Evolutionary conservation across 2,113 vertebrate genomes (phyloP).

Genomic region (Eidolon helvum): DNA sequence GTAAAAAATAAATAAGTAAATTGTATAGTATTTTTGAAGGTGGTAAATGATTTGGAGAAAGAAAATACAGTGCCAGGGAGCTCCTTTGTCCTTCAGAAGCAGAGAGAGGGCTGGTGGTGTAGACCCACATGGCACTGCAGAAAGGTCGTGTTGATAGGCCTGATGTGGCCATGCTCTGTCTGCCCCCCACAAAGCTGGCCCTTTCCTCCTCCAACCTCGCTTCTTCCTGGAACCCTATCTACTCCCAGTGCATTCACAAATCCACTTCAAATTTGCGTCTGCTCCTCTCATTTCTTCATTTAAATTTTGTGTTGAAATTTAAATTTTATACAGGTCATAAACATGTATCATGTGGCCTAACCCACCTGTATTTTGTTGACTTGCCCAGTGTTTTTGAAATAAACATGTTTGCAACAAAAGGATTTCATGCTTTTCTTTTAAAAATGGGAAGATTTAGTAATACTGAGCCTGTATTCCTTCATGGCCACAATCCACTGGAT

Average conservation of each 20-base stretch:
- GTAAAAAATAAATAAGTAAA: background rate
- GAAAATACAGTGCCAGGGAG: background rate
- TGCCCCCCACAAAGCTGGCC: background rate
- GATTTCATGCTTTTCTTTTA: background rate
- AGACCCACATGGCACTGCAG: background rate
- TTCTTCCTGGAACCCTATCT: background rate
- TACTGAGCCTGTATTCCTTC: background rate
- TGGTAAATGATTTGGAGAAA: background rate
- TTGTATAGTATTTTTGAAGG: background rate
- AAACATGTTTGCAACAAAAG: background rate
- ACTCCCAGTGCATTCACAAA: background rate
- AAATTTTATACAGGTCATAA: background rate
- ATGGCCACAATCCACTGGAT: background rate
- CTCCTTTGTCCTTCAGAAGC: background rate
- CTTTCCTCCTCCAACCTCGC: background rate
- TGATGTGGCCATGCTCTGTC: background rate
- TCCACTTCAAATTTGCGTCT: background rate
- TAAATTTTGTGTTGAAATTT: background rate
- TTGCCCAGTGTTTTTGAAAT: background rate
- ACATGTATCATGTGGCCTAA: background rate
- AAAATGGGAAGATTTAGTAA: background rate
- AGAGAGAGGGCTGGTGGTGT: accelerated
- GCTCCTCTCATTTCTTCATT: background rate
- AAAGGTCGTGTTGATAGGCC: background rate
- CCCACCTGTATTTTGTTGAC: background rate